Evolutionary conservation across 1,140 invertebrate genomes (phyloP).

Genomic region (Elymnias hypermnestra): DNA sequence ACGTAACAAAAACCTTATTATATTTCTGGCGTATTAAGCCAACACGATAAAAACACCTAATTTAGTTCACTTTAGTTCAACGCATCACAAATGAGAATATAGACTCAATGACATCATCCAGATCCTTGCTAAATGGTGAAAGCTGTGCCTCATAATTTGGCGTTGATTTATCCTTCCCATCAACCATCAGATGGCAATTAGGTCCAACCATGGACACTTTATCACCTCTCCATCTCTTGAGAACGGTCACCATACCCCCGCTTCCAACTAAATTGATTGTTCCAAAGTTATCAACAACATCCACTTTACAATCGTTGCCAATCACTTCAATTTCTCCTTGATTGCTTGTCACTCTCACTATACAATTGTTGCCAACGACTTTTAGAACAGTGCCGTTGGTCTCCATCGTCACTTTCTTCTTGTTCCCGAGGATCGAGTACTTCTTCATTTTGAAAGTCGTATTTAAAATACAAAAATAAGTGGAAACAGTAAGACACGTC

Average conservation of each 20-base stretch:
- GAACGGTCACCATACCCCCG: conserved; percentile 46
- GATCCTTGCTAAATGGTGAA: conserved; percentile 62
- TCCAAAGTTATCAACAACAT: conserved; percentile 54
- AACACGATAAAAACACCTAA: conserved; percentile 10
- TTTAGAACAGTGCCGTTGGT: conserved; percentile 46
- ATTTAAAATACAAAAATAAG: conserved; percentile 3
- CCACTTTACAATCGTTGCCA: conserved; percentile 58
- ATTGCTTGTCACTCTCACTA: conserved; percentile 48
- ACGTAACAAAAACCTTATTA: neutral
- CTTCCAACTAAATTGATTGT: conserved; percentile 53
- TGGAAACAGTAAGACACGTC: conserved; percentile 6
- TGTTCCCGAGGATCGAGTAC: conserved; percentile 62
- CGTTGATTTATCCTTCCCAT: conserved; percentile 48
- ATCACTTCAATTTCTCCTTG: conserved; percentile 63
- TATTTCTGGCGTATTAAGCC: neutral
- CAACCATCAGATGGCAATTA: conserved; percentile 44
- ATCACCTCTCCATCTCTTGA: conserved; percentile 47
- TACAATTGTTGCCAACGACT: conserved; percentile 61
- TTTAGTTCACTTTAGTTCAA: conserved; percentile 23
- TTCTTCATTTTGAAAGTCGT: conserved; percentile 50
- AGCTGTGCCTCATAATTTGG: conserved; percentile 52
- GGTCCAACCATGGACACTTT: conserved; percentile 49
- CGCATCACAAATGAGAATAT: conserved; percentile 70
- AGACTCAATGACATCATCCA: conserved; percentile 66
- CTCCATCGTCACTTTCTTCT: conserved; percentile 69